phyloP scores from a whole-genome alignment of 2,797 vertebrate genomes.

The Microhierax caerulescens region DNA sequence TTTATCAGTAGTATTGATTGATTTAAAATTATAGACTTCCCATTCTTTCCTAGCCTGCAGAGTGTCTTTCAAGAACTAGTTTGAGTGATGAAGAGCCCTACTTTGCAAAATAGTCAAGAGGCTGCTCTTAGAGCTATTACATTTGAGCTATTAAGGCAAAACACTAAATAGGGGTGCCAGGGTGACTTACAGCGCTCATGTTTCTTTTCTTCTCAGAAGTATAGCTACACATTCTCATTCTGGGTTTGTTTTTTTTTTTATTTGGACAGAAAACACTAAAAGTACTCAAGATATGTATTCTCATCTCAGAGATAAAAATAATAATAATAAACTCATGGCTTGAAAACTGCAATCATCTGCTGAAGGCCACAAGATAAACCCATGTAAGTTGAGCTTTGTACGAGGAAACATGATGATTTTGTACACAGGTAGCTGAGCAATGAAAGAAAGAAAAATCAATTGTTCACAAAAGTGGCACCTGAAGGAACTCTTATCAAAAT shows the following conservation, averaged over 20 bases:
- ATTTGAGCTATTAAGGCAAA: constrained; percentile 33
- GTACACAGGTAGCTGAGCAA: not conserved
- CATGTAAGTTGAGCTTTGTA: not conserved
- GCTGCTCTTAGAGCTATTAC: constrained; percentile 9
- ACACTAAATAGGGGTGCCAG: not conserved
- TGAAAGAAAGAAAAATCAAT: not conserved
- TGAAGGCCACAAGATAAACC: not conserved
- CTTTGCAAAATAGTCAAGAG: constrained; percentile 1
- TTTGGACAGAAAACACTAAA: not conserved
- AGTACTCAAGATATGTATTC: not conserved
- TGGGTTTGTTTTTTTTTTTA: no score
- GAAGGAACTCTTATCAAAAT: not conserved
- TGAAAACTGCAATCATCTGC: not conserved
- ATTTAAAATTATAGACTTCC: constrained; percentile 54
- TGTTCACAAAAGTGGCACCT: not conserved
- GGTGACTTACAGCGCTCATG: not conserved
- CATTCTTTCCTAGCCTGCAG: constrained; percentile 17
- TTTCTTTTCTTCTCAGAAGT: not conserved
- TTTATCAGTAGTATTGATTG: constrained; percentile 35
- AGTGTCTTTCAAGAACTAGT: constrained; percentile 47
- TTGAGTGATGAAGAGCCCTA: constrained; percentile 20
- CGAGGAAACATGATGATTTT: not conserved
- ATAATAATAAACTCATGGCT: not conserved
- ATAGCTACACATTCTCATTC: not conserved
- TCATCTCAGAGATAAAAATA: not conserved